Base-by-base conservation (phyloP, 2,888 invertebrate genomes). In the Drosophila histrio region DNA sequence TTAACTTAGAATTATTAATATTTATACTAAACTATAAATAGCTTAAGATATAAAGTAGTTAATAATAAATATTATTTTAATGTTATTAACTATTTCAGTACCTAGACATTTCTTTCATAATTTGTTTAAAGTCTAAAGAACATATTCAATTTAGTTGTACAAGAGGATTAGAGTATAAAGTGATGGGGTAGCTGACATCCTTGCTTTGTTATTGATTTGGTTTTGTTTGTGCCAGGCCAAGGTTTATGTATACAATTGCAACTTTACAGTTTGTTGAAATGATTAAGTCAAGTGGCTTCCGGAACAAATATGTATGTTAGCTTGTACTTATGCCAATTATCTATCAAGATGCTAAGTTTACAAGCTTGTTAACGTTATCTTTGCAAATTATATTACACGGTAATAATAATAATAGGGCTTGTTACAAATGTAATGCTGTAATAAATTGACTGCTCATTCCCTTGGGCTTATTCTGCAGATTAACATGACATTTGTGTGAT, bases 321-420 rank as follows among this genome's bases (percentile, higher is more conserved):
- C 17, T 8, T 13, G 8, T 26, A 38, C 9, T 38, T 26, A 52
- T 49, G 34, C 19, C 38, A 52, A 28, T 52, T 52, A 52, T 28
- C 38, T 38, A 19, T 6, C 26, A 19, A 44, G 17, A n/a, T 26
- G 26, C n/a, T 7, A 2, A 19, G 9, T 28, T 26, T 38, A 38
- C 50, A 28, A 38, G 26, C 38, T 38, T 39, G 50, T 39, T 26
- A 36, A 26, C 11, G 17, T 17, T 17, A n/a, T 19, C 11, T 24
- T 21, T 5, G 7, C 19, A 30, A 5, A 13, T 30, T n/a, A 21
- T 47, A 11, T 21, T 21, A 19, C 32, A 15, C 8, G 2, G 3
- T 17, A 24, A 36, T 4, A 4, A 2, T 17, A 24, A 36, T 38
- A 38, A 38, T 26, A 26, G 2, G 9, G 6, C 11, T 11, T 49